Percentiles rank a stretch among this genome's conserved stretches.
phyloP scores from a whole-genome alignment of 2,797 vertebrate genomes.

The Thunnus albacares region DNA sequence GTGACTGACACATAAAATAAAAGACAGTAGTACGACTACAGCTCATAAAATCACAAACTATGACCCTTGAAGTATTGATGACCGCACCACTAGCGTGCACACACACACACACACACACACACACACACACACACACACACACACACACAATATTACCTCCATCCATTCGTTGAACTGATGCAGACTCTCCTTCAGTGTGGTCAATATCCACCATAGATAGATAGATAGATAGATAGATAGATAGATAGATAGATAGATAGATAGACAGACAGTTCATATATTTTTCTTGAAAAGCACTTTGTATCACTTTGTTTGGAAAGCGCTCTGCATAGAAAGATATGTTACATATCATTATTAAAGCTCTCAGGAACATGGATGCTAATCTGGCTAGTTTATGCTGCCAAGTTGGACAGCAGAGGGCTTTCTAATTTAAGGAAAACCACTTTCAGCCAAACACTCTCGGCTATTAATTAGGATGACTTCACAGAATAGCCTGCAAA shows the following conservation, averaged over 20 bases:
- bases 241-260: not conserved
- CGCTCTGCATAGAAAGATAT: constrained; percentile 16
- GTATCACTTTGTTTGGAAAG: constrained; percentile 36
- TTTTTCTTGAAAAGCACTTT: constrained; percentile 11
- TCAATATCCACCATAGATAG: constrained; percentile 10
- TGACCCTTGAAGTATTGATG: constrained; percentile 54
- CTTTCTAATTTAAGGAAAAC: constrained; percentile 71
- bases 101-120: constrained; percentile 1
- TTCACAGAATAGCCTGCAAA: constrained; percentile 54
- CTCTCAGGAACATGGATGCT: constrained; percentile 44
- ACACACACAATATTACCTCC: not conserved
- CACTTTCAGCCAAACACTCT: constrained; percentile 66
- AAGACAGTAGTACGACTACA: constrained; percentile 19
- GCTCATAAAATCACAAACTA: constrained; percentile 52
- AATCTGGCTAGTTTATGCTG: constrained; percentile 47
- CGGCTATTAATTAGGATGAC: constrained; percentile 69
- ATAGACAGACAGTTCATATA: not conserved
- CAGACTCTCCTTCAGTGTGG: constrained; percentile 11
- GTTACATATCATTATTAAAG: constrained; percentile 46
- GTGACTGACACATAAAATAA: constrained; percentile 45
- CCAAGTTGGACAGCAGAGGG: constrained; percentile 67
- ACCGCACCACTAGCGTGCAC: not conserved
- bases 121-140: not conserved
- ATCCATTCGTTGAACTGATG: constrained; percentile 7
- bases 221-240: not conserved